Percentiles rank a stretch among this genome's conserved stretches.
Conservation (phyloP, 2,888 invertebrate species). For the Helicoverpa assulta region DNA sequence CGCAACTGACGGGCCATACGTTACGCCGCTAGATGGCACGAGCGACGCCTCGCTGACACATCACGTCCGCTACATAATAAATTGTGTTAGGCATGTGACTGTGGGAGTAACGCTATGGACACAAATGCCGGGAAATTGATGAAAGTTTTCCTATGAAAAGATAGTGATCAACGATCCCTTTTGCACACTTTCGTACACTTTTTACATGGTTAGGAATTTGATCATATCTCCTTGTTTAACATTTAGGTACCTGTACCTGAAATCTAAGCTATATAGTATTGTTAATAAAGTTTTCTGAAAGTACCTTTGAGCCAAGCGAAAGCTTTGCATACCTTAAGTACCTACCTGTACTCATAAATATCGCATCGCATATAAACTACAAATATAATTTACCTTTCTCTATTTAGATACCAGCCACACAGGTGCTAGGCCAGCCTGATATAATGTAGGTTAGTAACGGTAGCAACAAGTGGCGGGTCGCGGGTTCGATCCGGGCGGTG, state of each 20-base stretch:
- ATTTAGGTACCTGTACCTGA: no score
- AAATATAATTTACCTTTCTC: neutral
- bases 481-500: conserved; percentile 40
- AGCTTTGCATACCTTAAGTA: neutral
- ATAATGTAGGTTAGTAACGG: conserved; percentile 55
- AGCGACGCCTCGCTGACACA: conserved; percentile 43
- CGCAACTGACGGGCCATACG: conserved; percentile 51
- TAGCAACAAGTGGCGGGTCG: conserved; percentile 48
- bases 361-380: neutral
- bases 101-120: conserved; percentile 18
- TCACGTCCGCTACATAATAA: conserved; percentile 48
- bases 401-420: conserved; percentile 3
- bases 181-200: no score
- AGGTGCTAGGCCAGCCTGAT: conserved; percentile 5
- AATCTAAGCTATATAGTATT: no score
- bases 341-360: neutral
- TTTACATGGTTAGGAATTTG: no score
- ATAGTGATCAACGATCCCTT: neutral
- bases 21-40: conserved; percentile 54
- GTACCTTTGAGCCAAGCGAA: no score
- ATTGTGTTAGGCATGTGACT: conserved; percentile 31
- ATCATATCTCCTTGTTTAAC: no score
- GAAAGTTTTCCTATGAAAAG: neutral
- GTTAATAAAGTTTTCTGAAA: no score
- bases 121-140: conserved; percentile 4